A percentile compares a stretch with the other conserved stretches of the same genome.
Evolutionary conservation across 2,888 invertebrate genomes (phyloP).

Genomic region (Lithophane socia): DNA sequence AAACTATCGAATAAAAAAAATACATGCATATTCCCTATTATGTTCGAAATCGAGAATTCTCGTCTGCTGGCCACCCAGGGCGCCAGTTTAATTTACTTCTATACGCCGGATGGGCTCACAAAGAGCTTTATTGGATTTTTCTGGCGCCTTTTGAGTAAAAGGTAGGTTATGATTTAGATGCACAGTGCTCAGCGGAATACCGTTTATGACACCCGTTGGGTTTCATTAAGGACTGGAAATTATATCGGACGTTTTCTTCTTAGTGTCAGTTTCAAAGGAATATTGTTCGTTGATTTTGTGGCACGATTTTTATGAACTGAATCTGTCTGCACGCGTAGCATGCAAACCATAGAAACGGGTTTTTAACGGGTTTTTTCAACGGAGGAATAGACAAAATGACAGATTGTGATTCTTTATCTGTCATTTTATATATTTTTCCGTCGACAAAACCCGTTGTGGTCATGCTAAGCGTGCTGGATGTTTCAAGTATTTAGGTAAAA

Average conservation of each 20-base stretch:
- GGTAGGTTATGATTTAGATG: slow-evolving; percentile 70
- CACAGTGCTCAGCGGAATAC: slow-evolving; percentile 44
- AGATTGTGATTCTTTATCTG: too few relatives aligned
- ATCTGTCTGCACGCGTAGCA: not conserved
- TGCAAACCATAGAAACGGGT: too few relatives aligned
- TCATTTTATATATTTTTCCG: too few relatives aligned
- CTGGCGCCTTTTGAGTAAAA: slow-evolving; percentile 65
- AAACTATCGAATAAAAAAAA: too few relatives aligned
- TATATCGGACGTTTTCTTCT: slow-evolving; percentile 20
- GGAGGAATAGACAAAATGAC: too few relatives aligned
- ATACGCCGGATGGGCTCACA: slow-evolving; percentile 63
- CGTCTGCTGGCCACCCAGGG: slow-evolving; percentile 62
- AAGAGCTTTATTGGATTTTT: slow-evolving; percentile 75
- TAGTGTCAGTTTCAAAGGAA: slow-evolving; percentile 22
- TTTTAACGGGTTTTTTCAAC: too few relatives aligned
- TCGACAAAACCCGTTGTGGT: too few relatives aligned
- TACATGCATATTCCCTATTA: too few relatives aligned
- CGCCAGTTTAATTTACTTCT: slow-evolving; percentile 70
- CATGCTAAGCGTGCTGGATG: too few relatives aligned
- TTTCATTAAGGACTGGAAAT: slow-evolving; percentile 55
- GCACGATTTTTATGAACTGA: not conserved
- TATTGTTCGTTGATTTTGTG: slow-evolving; percentile 16
- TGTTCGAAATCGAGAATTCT: slow-evolving; percentile 27
- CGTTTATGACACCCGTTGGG: slow-evolving; percentile 37
- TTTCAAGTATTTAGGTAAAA: not conserved